A percentile compares a stretch with the other conserved stretches of the same genome.
Conservation (phyloP, 2,113 vertebrate genomes). For the Rissa tridactyla region DNA sequence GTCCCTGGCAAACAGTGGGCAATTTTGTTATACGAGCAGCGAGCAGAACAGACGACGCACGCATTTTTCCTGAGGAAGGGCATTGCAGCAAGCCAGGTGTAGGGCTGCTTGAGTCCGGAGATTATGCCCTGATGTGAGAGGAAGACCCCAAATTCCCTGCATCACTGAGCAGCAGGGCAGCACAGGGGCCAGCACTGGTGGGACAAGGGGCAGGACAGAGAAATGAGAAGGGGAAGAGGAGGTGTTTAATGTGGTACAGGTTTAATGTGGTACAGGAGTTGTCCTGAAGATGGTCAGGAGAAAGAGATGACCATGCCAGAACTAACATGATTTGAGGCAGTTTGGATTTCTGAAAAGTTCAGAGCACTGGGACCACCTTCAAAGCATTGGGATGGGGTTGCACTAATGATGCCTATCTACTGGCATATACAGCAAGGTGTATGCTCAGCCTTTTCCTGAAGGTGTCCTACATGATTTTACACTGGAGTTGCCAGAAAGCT, state of each 20-base stretch:
- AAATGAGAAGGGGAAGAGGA: neutral
- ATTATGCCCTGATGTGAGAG: neutral
- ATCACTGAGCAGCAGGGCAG: neutral
- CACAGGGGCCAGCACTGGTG: too few species aligned
- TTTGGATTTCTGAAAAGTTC: neutral
- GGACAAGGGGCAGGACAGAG: neutral
- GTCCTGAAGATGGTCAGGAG: accelerated
- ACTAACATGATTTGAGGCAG: neutral
- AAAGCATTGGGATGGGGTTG: neutral
- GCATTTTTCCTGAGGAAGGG: neutral
- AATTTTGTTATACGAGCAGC: neutral
- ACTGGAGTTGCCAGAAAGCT: neutral
- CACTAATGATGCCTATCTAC: neutral
- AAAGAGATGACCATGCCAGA: neutral
- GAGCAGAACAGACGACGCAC: neutral
- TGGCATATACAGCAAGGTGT: neutral
- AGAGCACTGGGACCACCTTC: neutral
- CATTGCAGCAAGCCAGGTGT: accelerated
- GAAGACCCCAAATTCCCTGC: neutral
- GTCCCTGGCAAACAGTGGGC: neutral
- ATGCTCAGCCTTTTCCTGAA: neutral
- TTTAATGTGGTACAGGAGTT: neutral
- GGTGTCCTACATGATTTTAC: neutral
- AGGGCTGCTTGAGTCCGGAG: neutral
- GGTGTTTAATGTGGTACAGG: neutral